Evolutionary conservation across 1,140 invertebrate species (phyloP), one percentile per base, ranked within the genome.

Genomic region (Dreissena polymorpha): DNA sequence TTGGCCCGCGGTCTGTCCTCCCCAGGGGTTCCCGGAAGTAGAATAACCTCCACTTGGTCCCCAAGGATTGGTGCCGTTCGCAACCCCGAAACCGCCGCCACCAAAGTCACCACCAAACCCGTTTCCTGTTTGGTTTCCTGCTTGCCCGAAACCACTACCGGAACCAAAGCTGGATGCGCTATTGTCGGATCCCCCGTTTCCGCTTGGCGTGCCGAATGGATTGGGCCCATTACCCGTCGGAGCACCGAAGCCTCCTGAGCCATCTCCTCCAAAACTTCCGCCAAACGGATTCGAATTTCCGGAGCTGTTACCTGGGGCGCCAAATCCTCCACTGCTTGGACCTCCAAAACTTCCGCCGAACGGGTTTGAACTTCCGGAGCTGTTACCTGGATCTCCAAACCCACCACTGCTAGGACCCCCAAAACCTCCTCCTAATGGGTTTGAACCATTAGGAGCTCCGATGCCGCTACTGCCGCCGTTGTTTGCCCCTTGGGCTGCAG

Each of bases 321-420:
- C 64, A 23, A 67, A 67, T 67, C 64, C 64, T 13, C 64, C 64
- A 3, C 69, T 75, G 73, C 71, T 77, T 49, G 67, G 73, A 77
- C 78, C 73, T 3, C 81, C 73, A 83, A 76, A 81, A 83, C 81
- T 83, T 14, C 81, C 73, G 53, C 78, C 77, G 29, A 71, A 79
- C 10, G 72, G 77, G 29, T 55, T 81, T 23, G 29, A 79, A 55
- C 68, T 81, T 23, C 78, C 77, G 77, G 72, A 79, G 77, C 78
- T 81, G 57, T 71, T 81, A 53, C 78, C 77, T 55, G 72, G 77
- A 78, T 50, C 77, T 79, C 78, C 51, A 81, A 49, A 79, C 55
- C 78, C 77, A 78, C 78, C 51, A 53, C 29, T 67, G 64, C n/a
- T 18, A 53, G 23, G 29, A 53, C n/a, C 27, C 8, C 55, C 53